phyloP scores from a whole-genome alignment of 2,113 vertebrate genomes.

The Genyomyrus donnyi region DNA sequence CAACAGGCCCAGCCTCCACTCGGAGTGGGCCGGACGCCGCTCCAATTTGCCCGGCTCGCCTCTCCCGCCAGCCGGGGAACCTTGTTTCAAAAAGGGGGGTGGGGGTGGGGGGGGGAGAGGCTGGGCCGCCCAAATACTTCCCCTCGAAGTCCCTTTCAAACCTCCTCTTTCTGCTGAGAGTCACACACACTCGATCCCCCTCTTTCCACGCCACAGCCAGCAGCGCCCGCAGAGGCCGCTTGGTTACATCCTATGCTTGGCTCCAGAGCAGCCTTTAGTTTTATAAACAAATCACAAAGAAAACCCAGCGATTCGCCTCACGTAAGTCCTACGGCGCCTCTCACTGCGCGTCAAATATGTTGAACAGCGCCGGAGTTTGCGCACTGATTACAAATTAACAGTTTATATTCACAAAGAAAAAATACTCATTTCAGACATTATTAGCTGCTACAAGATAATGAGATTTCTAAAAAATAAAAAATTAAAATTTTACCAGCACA shows the following conservation, averaged over 20 bases:
- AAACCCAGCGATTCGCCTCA: background rate
- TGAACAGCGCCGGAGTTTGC: background rate
- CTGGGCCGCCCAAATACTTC: background rate
- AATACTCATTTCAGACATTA: background rate
- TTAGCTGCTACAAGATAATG: background rate
- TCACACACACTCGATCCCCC: conserved; percentile 8
- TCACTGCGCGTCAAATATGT: background rate
- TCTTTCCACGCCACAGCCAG: background rate
- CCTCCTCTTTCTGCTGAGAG: conserved; percentile 3
- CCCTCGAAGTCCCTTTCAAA: conserved; percentile 22
- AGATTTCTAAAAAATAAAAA: background rate
- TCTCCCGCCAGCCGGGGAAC: conserved; percentile 32
- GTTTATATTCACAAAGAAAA: background rate
- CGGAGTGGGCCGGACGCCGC: conserved; percentile 26
- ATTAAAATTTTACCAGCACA: background rate
- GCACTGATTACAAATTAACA: background rate
- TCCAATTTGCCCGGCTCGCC: conserved; percentile 30
- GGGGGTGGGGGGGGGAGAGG: conserved; percentile 15
- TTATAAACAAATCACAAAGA: background rate
- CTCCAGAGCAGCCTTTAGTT: background rate
- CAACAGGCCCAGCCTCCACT: conserved; percentile 29
- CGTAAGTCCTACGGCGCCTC: background rate
- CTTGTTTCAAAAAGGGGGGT: conserved; percentile 22
- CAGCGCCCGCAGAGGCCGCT: background rate
- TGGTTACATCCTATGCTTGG: background rate